Percentiles rank a stretch among this genome's conserved stretches.
Conservation (phyloP, 2,113 vertebrate genomes). For the Bos taurus region DNA sequence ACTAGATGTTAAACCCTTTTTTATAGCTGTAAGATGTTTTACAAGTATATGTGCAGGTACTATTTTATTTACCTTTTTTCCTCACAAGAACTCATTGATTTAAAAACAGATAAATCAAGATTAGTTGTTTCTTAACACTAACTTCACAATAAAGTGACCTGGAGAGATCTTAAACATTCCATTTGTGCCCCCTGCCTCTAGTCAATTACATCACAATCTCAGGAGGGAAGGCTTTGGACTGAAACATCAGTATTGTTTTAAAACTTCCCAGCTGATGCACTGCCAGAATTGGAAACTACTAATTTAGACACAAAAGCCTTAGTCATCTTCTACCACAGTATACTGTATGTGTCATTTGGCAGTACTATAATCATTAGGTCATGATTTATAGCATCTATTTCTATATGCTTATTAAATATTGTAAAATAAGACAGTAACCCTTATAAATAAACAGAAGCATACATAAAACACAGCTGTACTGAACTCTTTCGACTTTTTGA, state of each 20-base stretch:
- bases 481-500: neutral
- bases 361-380: neutral
- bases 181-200: neutral
- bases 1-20: neutral
- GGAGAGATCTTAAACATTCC: neutral
- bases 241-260: neutral
- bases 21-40: neutral
- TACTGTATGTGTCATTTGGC: neutral
- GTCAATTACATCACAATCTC: neutral
- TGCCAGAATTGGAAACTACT: neutral
- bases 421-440: neutral
- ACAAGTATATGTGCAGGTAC: neutral
- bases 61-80: neutral
- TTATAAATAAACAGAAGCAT: neutral
- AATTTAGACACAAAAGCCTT: neutral
- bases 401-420: neutral
- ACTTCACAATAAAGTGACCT: neutral
- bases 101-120: neutral
- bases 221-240: accelerated
- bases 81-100: neutral
- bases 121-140: neutral
- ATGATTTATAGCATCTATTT: neutral
- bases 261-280: neutral
- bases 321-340: neutral
- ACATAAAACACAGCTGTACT: neutral